Percentiles rank a stretch among this genome's conserved stretches.
Evolutionary conservation across 2,888 invertebrate genomes (phyloP).

Genomic region (Strigamia transsilvanica): DNA sequence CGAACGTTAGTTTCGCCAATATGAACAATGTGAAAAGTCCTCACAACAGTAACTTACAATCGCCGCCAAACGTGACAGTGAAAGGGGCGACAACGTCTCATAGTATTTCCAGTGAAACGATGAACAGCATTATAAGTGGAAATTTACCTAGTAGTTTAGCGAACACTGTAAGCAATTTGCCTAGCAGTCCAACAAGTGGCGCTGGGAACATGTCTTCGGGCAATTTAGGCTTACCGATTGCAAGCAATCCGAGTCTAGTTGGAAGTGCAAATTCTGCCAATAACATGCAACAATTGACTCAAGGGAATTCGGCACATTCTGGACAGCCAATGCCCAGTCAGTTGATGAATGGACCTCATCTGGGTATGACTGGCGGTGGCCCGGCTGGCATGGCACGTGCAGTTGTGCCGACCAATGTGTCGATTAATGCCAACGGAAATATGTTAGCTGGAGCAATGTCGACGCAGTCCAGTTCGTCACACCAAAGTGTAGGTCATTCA

Average conservation of each 20-base stretch:
- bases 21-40: conserved; percentile 58
- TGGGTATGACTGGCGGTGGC: conserved; percentile 56
- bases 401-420: conserved; percentile 53
- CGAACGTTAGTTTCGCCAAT: conserved; percentile 57
- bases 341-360: conserved; percentile 63
- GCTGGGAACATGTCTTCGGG: conserved; percentile 25
- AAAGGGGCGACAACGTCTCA: conserved; percentile 60
- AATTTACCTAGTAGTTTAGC: conserved; percentile 55
- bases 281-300: conserved; percentile 56
- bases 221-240: conserved; percentile 48
- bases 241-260: conserved; percentile 54
- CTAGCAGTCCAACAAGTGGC: conserved; percentile 50
- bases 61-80: conserved; percentile 83
- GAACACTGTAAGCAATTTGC: conserved; percentile 54
- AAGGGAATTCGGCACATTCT: conserved; percentile 54
- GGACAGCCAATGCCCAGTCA: conserved; percentile 57
- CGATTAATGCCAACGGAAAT: conserved; percentile 56
- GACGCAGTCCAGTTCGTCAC: conserved; percentile 57
- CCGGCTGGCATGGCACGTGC: conserved; percentile 55
- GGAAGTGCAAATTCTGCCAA: conserved; percentile 57
- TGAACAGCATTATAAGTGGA: conserved; percentile 57
- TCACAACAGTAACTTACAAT: conserved; percentile 70
- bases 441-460: conserved; percentile 56
- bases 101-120: conserved; percentile 59
- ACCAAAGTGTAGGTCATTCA: conserved; percentile 58